phyloP scores from a whole-genome alignment of 2,888 invertebrate species.

The Zhengitettix transpicula region DNA sequence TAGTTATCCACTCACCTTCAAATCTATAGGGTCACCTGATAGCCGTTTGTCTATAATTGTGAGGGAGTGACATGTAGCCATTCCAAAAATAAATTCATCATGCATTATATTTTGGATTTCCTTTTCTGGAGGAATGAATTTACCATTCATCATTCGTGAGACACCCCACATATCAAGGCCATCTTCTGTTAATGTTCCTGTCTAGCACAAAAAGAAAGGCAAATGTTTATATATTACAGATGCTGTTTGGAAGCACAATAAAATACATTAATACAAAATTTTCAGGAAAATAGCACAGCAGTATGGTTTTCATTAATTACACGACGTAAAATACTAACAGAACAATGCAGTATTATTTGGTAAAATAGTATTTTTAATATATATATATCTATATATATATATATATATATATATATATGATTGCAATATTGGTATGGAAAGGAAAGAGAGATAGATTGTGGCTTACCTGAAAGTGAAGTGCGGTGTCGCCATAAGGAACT shows the following conservation, averaged over 20 bases:
- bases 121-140: constrained; percentile 30
- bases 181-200: constrained; percentile 91
- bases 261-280: too few relatives aligned
- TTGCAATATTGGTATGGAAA: too few relatives aligned
- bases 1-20: constrained; percentile 44
- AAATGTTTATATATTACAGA: not conserved
- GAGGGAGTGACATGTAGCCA: constrained; percentile 87
- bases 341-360: too few relatives aligned
- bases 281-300: too few relatives aligned
- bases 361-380: too few relatives aligned
- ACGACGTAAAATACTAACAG: too few relatives aligned
- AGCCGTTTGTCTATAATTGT: constrained; percentile 75
- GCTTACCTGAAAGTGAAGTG: too few relatives aligned
- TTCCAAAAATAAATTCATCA: constrained; percentile 47
- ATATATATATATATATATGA: too few relatives aligned
- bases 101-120: constrained; percentile 31
- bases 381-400: too few relatives aligned
- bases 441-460: too few relatives aligned
- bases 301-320: too few relatives aligned
- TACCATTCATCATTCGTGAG: constrained; percentile 41
- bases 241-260: not conserved
- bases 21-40: constrained; percentile 86
- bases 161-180: constrained; percentile 91
- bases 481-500: too few relatives aligned
- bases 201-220: constrained; percentile 35